A percentile compares a stretch with the other conserved stretches of the same genome.
These are phyloP conservation scores for Drosophila burlai DNA, from an alignment of 1,140 invertebrate genomes.

Conservation along the genomic window DNA sequence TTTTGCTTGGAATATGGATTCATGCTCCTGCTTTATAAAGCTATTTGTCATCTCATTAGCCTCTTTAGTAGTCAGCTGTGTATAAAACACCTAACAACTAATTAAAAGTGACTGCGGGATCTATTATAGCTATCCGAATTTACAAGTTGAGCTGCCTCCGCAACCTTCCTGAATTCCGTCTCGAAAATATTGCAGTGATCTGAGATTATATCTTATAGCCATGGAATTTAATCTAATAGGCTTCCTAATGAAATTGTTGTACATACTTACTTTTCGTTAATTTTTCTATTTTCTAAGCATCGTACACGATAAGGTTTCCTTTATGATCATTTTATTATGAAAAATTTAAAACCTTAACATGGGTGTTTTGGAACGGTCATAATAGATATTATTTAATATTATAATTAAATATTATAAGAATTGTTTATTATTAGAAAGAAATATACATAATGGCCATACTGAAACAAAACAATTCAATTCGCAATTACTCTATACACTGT, in stretches of 20 bases:
- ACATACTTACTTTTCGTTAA: constrained; percentile 12
- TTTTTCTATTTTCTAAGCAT: not conserved
- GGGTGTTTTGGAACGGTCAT: constrained; percentile 50
- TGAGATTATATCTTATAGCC: no score
- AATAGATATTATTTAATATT: constrained; percentile 58
- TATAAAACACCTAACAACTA: no score
- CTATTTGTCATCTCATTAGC: no score
- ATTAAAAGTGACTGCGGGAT: no score
- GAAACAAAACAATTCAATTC: constrained; percentile 60
- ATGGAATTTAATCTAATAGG: no score
- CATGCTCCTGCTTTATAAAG: no score
- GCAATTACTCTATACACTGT: constrained; percentile 73
- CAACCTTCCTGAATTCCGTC: no score
- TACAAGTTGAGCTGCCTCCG: no score
- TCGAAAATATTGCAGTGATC: no score
- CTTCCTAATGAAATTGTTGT: not conserved
- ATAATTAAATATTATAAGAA: constrained; percentile 61
- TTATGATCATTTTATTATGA: constrained; percentile 51
- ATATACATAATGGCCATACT: constrained; percentile 61
- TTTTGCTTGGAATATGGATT: no score
- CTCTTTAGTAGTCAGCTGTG: no score
- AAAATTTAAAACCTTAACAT: constrained; percentile 51
- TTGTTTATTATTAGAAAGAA: constrained; percentile 63
- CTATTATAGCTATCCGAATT: no score
- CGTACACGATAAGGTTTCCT: constrained; percentile 2